Base-by-base conservation (phyloP, 2,888 invertebrate genomes). In the Rhodophaea formosa region DNA sequence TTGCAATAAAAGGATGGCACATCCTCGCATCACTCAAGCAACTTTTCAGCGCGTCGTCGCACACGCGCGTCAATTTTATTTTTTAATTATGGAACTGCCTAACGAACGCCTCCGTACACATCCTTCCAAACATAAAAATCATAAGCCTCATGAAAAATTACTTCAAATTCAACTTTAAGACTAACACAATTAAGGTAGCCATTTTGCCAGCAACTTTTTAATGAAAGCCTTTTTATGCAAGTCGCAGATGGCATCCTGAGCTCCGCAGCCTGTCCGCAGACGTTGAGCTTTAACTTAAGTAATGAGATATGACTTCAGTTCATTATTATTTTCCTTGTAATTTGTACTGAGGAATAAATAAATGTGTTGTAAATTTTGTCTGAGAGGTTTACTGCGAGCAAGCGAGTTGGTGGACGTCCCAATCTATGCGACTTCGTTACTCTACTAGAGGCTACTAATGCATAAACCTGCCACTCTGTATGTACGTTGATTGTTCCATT, bases 271-370 rank as follows among this genome's bases (percentile, higher is more conserved):
- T 84, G 86, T 86, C 86, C 77, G 71, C 81, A 79, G 76, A 68
- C 74, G 79, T 82, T 81, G 79, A 79, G 84, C 81, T 80, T 82
- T 77, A 83, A 85, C 80, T 84, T 85, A 81, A 86, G 84, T 87
- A 85, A 86, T 85, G 84, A 88, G 84, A 84, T 88, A 86, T 84
- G 88, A 86, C 86, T 87, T 82, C 76, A 78, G 75, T 81, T 86
- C 82, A 84, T 88, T 87, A 84, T 82, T 82, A 84, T 82, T 82
- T 82, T 77, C 73, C 79, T 79, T 82, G 79, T 84, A 82, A 83
- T 83, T 84, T 84, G 80, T 79, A 72, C 72, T 65, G 69, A 68
- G 77, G 76, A 74, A 80, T 80, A 82, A 81, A 77, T 76, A 80
- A 79, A 75, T 77, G 72, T 72, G 73, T 74, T 74, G 77, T 79